Conservation (phyloP, 1,140 invertebrate genomes). For the Bombus affinis region DNA sequence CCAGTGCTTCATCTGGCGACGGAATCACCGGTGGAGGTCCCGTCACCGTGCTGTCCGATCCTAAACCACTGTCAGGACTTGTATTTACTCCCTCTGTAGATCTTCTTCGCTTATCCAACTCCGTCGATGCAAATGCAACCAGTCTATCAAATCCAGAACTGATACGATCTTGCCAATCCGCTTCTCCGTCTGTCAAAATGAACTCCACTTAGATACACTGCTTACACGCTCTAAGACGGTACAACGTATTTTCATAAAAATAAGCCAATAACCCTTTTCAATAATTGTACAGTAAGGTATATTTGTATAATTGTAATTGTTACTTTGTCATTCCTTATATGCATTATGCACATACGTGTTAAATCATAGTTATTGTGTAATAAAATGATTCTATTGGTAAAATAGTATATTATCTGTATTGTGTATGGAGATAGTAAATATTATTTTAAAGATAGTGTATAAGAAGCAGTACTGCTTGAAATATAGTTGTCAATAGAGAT, state of each 20-base stretch:
- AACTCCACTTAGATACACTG: slow-evolving; percentile 15
- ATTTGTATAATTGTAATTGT: background rate
- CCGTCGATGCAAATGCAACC: slow-evolving; percentile 92
- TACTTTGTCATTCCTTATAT: background rate
- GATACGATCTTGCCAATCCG: slow-evolving; percentile 93
- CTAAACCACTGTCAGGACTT: slow-evolving; percentile 90
- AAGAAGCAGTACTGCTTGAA: background rate
- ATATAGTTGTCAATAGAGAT: background rate
- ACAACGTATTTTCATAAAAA: slow-evolving; percentile 80
- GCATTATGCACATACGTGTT: background rate
- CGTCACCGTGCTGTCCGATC: slow-evolving; percentile 85
- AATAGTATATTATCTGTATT: background rate
- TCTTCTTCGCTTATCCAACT: slow-evolving; percentile 90
- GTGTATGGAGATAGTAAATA: background rate
- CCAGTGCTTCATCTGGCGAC: slow-evolving; percentile 83
- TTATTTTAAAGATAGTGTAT: background rate
- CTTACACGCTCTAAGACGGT: slow-evolving; percentile 21
- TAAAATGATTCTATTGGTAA: background rate
- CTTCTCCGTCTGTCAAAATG: slow-evolving; percentile 83
- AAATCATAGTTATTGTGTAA: background rate
- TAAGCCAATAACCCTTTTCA: slow-evolving; percentile 75
- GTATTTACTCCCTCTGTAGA: slow-evolving; percentile 90
- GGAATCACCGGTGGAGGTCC: slow-evolving; percentile 83
- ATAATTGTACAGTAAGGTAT: slow-evolving; percentile 11
- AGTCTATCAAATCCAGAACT: slow-evolving; percentile 93